Percentiles rank a stretch among this genome's conserved stretches.
Conservation (phyloP, 1,140 invertebrate genomes). For the Drosophila pachea region DNA sequence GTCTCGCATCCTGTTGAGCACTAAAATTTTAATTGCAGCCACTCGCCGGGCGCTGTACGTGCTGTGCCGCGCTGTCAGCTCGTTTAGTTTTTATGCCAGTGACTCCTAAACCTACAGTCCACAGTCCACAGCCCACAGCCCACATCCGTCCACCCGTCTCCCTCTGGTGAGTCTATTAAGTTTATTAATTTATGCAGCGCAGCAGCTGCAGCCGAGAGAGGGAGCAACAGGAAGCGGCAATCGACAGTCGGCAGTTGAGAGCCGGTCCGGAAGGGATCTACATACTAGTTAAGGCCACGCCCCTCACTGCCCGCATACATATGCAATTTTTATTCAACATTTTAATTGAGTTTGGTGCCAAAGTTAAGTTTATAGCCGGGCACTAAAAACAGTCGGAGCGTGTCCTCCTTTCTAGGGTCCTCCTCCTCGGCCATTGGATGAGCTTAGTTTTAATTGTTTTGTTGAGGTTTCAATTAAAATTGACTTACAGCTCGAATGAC, state of each 20-base stretch:
- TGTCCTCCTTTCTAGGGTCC: conserved; percentile 12
- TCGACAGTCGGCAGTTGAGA: neutral
- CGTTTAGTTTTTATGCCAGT: conserved; percentile 68
- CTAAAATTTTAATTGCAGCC: conserved; percentile 75
- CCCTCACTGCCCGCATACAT: conserved; percentile 53
- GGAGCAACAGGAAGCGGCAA: conserved; percentile 4
- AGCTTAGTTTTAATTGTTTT: conserved; percentile 72
- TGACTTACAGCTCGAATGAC: conserved; percentile 43
- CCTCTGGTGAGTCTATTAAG: conserved; percentile 45
- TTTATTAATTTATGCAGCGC: conserved; percentile 74
- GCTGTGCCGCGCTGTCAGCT: conserved; percentile 58
- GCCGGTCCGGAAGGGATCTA: conserved; percentile 18
- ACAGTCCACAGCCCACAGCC: too few relatives aligned
- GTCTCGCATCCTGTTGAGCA: conserved; percentile 39
- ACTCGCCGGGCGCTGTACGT: conserved; percentile 59
- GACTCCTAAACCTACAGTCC: conserved; percentile 8
- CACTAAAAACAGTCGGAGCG: conserved; percentile 22
- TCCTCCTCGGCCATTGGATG: neutral
- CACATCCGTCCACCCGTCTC: neutral
- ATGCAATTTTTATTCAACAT: conserved; percentile 69
- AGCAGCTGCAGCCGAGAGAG: conserved; percentile 3
- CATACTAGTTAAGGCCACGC: conserved; percentile 30
- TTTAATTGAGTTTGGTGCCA: conserved; percentile 73
- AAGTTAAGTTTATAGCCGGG: conserved; percentile 68
- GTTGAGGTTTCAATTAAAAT: conserved; percentile 72